Evolutionary conservation across 2,888 invertebrate genomes (phyloP), one percentile per base, ranked within the genome.

Genomic region (Lottia gigantea): DNA sequence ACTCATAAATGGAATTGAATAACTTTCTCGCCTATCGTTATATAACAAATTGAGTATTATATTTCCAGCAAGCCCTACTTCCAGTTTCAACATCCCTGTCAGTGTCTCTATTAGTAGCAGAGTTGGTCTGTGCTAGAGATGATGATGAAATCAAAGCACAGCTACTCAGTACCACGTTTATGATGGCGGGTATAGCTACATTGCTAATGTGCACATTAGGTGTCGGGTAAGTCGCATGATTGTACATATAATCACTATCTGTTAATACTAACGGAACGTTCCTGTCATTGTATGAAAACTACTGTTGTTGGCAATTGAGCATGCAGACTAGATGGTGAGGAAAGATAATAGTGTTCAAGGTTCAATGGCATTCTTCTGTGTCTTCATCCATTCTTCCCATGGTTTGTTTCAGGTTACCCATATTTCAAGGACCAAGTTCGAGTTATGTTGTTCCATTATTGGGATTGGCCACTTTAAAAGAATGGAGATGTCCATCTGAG

Each of bases 401-500:
- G 11, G 31, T 55, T 55, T 15, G 62, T 19, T 62, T 14, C 62
- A 76, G 78, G 55, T 69, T 80, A 12, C 80, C 80, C 0, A 65
- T 80, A 14, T 80, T 76, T 64, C 80, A 80, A 70, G 80, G 79
- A 1, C 80, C 80, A 26, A 71, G 76, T 0, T 66, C 74, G 4
- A 70, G 74, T 16, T 80, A 79, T 62, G 71, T 80, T 0, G 74
- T 79, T 1, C 80, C 80, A 8, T 68, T 80, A n/a, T 62, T 80
- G n/a, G 74, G 75, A 12, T 66, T 78, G 75, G 72, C 74, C 19
- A 55, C 76, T 7, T 46, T 79, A 49, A 74, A 76, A 23, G 75
- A 77, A 62, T 80, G 77, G 73, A 69, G 62, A 23, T 80, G 80
- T 65, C 69, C 72, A 23, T 62, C 49, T 23, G 19, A 47, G 2